A percentile compares a stretch with the other conserved stretches of the same genome.
Conservation (phyloP, 2,888 invertebrate species). For the Parnassius smintheus region DNA sequence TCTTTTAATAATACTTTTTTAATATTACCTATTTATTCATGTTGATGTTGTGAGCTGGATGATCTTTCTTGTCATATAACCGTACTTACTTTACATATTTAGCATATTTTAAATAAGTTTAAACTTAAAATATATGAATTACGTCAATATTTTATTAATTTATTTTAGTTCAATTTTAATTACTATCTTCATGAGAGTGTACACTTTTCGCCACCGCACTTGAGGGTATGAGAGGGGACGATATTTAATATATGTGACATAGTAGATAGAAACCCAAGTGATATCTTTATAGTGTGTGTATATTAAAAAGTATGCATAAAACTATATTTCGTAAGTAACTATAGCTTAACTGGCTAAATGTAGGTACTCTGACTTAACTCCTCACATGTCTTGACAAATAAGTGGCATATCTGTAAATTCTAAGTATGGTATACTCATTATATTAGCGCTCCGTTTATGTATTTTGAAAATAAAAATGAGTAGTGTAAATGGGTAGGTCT, state of each 20-base stretch:
- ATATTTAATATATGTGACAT: neutral
- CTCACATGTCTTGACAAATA: neutral
- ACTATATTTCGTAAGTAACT: slow-evolving; percentile 1
- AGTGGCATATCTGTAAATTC: neutral
- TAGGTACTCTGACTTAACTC: neutral
- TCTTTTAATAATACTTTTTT: too few species aligned
- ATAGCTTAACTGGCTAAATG: neutral
- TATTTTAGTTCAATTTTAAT: too few species aligned
- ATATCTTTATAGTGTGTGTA: slow-evolving; percentile 7
- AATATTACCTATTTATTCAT: too few species aligned
- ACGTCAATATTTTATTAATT: too few species aligned
- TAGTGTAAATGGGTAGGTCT: neutral
- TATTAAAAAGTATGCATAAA: neutral
- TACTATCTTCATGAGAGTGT: too few species aligned
- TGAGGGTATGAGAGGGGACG: neutral
- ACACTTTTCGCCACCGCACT: neutral
- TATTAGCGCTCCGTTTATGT: too few species aligned
- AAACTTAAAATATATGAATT: too few species aligned
- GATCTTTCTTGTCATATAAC: too few species aligned
- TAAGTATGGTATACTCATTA: neutral
- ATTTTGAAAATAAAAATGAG: neutral
- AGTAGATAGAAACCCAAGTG: slow-evolving; percentile 8
- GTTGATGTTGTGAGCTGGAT: too few species aligned
- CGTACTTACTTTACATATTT: too few species aligned
- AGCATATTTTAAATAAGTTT: too few species aligned